Conservation (phyloP, 1,140 invertebrate genomes). For the Leptoteleia sp. region DNA sequence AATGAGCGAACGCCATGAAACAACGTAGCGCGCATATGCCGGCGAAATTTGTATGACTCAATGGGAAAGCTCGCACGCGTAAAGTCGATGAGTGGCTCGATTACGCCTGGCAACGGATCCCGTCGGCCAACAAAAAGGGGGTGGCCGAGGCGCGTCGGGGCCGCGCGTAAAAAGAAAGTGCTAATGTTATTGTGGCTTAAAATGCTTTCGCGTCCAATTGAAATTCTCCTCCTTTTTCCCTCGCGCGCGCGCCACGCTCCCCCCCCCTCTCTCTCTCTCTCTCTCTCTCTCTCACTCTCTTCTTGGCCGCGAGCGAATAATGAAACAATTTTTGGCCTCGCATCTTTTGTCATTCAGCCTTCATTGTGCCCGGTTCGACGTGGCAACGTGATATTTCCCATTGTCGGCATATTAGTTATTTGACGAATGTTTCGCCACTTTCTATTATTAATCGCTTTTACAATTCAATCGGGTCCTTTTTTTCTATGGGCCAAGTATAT, state of each 20-base stretch:
- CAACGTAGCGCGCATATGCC: slow-evolving; percentile 50
- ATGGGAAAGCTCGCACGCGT: slow-evolving; percentile 63
- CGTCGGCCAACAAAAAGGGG: slow-evolving; percentile 49
- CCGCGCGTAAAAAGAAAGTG: slow-evolving; percentile 31
- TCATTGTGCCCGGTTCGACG: not conserved
- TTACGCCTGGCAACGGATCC: slow-evolving; percentile 50
- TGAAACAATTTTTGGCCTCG: slow-evolving; percentile 1
- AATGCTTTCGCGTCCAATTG: slow-evolving; percentile 31
- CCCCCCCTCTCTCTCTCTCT: not conserved
- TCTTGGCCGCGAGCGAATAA: slow-evolving; percentile 15
- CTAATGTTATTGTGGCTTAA: slow-evolving; percentile 61
- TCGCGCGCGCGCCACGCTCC: slow-evolving; percentile 9
- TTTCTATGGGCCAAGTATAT: too few relatives aligned
- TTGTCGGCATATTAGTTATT: not conserved
- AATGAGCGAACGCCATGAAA: slow-evolving; percentile 51
- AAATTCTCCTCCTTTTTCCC: slow-evolving; percentile 23
- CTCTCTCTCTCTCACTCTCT: too few relatives aligned
- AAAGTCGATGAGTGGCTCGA: slow-evolving; percentile 58
- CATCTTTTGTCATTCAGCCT: slow-evolving; percentile 6
- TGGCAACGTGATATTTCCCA: not conserved
- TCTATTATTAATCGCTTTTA: too few relatives aligned
- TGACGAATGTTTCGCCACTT: not conserved
- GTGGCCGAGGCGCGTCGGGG: slow-evolving; percentile 19
- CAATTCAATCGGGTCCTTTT: too few relatives aligned
- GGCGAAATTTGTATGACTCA: slow-evolving; percentile 64